A percentile compares a stretch with the other conserved stretches of the same genome.
phyloP scores from a whole-genome alignment of 2,888 invertebrate species.

The Chymomyza amoena region DNA sequence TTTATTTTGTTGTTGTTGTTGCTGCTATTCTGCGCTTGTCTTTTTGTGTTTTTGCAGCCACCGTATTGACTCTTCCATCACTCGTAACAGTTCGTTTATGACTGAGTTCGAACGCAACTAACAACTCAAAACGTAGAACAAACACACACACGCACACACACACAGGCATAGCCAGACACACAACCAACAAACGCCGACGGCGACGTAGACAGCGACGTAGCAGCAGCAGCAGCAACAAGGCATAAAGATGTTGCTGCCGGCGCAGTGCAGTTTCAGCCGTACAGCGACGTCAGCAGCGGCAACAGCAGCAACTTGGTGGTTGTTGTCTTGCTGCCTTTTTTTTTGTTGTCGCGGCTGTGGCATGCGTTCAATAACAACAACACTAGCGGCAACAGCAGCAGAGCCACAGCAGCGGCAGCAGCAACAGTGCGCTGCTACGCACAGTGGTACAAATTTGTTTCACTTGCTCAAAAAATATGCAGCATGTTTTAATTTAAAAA shows the following conservation, averaged over 20 bases:
- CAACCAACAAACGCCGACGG: neutral
- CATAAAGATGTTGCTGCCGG: constrained; percentile 10
- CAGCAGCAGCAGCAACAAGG: neutral
- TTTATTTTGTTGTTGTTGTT: constrained; percentile 18
- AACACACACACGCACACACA: constrained; percentile 33
- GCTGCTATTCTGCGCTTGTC: constrained; percentile 23
- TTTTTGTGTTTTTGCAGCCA: constrained; percentile 33
- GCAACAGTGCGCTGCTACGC: neutral
- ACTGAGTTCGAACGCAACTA: constrained; percentile 74
- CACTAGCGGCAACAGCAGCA: neutral
- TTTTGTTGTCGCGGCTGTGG: neutral
- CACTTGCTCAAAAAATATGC: neutral
- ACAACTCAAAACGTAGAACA: constrained; percentile 57
- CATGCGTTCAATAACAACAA: constrained; percentile 6
- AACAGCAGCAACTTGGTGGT: neutral
- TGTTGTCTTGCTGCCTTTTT: neutral
- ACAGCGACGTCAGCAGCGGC: neutral
- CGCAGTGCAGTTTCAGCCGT: constrained; percentile 18
- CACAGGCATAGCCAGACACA: constrained; percentile 22
- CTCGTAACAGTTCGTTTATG: constrained; percentile 76
- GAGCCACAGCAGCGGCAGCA: neutral
- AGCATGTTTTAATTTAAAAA: too few relatives aligned
- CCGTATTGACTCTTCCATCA: constrained; percentile 68
- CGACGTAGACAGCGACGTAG: neutral
- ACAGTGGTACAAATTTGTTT: neutral